Evolutionary conservation across 2,113 vertebrate genomes (phyloP), one percentile per base, ranked within the genome.

Genomic region (Sebastes fasciatus): DNA sequence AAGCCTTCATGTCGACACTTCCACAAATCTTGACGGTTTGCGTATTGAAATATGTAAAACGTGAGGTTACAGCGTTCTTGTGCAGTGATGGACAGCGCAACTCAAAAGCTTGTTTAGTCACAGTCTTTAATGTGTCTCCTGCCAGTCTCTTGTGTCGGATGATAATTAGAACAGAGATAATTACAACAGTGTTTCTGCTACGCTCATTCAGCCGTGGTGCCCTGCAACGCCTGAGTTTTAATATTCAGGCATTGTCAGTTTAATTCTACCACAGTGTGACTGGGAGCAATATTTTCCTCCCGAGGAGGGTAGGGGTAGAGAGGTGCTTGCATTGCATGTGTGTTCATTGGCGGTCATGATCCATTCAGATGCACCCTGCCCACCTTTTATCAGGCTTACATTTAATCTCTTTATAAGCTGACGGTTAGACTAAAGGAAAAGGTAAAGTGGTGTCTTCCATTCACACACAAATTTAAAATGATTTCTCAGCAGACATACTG

Each of bases 101-200:
- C 60, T 43, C 62, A 73, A 14, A 80, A 42, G 4, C 48, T 11
- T 1, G 5, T 51, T 52, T 55, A 43, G 45, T 63, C 9, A 3
- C 42, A 21, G 34, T 23, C 12, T 49, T 54, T 11, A 17, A 23
- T 66, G 46, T 5, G 5, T 43, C 7, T 49, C 19, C 0, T 9
- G 12, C 10, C 16, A 14, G 4, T 70, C 71, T 74, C 26, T 65
- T 13, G 14, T 63, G 46, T 34, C 17, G 26, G n/a, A 21, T 42
- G 12, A 67, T 74, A 72, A 60, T 67, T 43, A 5, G 45, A 60
- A 49, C 16, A 46, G n/a, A 65, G 46, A 71, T 21, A 57, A 79
- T 85, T 58, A 67, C 68, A 77, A 45, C 48, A 16, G 13, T 66
- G n/a, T 51, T 77, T 66, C 13, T 6, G 11, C 40, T 61, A 0